Evolutionary conservation across 2,113 vertebrate genomes (phyloP).

Genomic region (Plectropomus leopardus): DNA sequence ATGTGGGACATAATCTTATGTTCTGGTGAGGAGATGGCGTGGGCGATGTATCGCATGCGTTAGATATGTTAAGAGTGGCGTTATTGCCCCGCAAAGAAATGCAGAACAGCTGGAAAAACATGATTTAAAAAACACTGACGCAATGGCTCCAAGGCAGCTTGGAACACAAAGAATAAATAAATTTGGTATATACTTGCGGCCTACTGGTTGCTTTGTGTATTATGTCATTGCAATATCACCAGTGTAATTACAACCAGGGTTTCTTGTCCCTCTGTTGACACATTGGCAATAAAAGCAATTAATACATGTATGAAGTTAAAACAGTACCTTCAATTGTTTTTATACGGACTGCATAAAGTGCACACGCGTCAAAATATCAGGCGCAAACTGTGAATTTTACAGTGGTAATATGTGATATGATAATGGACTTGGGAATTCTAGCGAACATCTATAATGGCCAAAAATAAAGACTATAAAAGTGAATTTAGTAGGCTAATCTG

Average conservation of each 20-base stretch:
- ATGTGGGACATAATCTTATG: constrained; percentile 28
- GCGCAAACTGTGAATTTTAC: no score
- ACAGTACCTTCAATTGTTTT: no score
- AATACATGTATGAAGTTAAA: no score
- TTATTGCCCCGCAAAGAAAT: background rate
- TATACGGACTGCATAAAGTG: no score
- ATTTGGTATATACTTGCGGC: background rate
- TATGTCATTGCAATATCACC: no score
- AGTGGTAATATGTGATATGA: no score
- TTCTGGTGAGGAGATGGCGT: background rate
- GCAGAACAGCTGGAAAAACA: background rate
- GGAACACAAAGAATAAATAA: background rate
- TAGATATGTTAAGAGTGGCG: background rate
- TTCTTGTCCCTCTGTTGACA: background rate
- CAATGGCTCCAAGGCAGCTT: background rate
- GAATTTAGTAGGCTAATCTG: no score
- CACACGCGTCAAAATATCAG: no score
- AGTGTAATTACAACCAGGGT: background rate
- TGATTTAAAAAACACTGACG: background rate
- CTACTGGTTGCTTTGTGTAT: background rate
- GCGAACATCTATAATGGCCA: no score
- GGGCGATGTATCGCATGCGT: background rate
- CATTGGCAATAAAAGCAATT: no score
- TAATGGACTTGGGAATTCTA: no score
- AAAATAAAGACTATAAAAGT: no score